These are phyloP conservation scores for Drosophila quasianomalipes DNA, from an alignment of 2,888 invertebrate species.

Conservation along the genomic window DNA sequence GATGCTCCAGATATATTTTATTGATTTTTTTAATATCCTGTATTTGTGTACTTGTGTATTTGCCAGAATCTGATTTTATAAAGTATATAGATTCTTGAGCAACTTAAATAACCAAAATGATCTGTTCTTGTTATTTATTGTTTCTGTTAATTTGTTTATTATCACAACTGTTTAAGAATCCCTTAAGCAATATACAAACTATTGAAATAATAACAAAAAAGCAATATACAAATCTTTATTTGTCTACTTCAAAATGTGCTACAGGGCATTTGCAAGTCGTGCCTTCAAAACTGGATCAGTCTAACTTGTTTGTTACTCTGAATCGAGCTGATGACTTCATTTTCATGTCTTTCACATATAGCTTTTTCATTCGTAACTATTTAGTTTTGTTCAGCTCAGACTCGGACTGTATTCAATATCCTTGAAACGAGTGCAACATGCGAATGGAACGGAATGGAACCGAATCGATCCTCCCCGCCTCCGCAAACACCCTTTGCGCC, in stretches of 20 bases:
- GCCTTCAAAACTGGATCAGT: background rate
- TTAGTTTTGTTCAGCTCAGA: constrained; percentile 26
- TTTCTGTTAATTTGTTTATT: background rate
- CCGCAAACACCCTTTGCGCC: background rate
- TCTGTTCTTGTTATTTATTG: background rate
- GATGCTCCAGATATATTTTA: constrained; percentile 35
- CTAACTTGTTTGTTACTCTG: constrained; percentile 17
- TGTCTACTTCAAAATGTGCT: background rate
- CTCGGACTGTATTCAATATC: constrained; percentile 41
- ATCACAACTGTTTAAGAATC: background rate
- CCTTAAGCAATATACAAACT: background rate
- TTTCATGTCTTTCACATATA: constrained; percentile 29
- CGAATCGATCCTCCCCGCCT: constrained; percentile 7
- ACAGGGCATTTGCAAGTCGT: constrained; percentile 16
- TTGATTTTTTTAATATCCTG: constrained; percentile 61
- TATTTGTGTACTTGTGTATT: background rate
- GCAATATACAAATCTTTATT: background rate
- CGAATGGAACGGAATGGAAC: constrained; percentile 33
- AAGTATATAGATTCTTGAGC: background rate
- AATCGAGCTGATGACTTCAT: constrained; percentile 67
- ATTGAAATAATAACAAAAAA: background rate
- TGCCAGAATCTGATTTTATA: background rate
- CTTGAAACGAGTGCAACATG: constrained; percentile 66
- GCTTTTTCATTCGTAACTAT: constrained; percentile 15
- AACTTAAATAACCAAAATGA: background rate